Evolutionary conservation across 2,797 vertebrate species (phyloP).

Genomic region (Gambelia wislizenii): DNA sequence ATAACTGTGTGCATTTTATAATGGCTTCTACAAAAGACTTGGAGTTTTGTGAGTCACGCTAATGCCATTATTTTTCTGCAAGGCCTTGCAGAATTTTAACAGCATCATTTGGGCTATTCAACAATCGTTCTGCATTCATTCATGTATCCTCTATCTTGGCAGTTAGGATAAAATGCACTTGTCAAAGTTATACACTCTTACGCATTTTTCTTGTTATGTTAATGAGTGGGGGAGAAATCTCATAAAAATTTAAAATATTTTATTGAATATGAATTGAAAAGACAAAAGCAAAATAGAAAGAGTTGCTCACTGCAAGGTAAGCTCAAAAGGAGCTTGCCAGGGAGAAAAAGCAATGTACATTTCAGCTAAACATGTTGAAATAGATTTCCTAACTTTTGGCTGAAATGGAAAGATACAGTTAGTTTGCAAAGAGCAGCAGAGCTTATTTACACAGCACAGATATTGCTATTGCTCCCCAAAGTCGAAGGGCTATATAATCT

Average conservation of each 20-base stretch:
- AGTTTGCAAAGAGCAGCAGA: background rate
- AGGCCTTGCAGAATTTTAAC: conserved; percentile 60
- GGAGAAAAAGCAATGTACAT: conserved; percentile 4
- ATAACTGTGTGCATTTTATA: conserved; percentile 43
- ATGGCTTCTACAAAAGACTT: conserved; percentile 44
- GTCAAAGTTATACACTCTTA: conserved; percentile 36
- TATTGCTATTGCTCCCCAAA: background rate
- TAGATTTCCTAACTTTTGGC: conserved; percentile 22
- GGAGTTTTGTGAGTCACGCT: conserved; percentile 18
- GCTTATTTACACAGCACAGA: conserved; percentile 16
- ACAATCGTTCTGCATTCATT: conserved; percentile 23
- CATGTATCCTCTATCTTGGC: conserved; percentile 43
- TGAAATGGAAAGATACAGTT: conserved; percentile 22
- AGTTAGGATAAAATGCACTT: conserved; percentile 57
- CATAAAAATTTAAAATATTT: conserved; percentile 56
- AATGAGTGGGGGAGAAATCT: conserved; percentile 50
- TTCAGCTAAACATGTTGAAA: conserved; percentile 27
- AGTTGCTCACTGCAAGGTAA: conserved; percentile 15
- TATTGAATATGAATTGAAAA: conserved; percentile 49
- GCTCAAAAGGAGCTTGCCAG: conserved; percentile 2
- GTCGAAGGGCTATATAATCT: background rate
- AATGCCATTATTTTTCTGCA: conserved; percentile 57
- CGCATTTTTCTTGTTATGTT: conserved; percentile 54
- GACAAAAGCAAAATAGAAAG: conserved; percentile 41
- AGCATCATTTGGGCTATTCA: conserved; percentile 53